Base-by-base conservation (phyloP, 2,797 vertebrate genomes). In the Enteromius paludinosus region DNA sequence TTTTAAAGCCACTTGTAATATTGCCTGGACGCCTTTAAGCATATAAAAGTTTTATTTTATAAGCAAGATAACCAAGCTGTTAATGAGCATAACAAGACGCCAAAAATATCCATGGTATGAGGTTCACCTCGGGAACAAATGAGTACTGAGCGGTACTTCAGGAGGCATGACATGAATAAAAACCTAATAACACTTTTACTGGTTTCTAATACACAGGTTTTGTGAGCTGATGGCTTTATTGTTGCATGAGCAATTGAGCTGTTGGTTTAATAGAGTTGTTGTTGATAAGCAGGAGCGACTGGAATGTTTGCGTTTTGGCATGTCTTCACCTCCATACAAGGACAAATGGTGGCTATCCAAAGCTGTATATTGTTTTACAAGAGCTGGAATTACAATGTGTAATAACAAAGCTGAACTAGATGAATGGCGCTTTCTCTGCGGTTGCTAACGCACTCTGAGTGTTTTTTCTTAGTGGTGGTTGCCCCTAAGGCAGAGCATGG, bases 181-280 rank as follows among this genome's bases (percentile, higher is more conserved):
- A 23, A 70, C 10, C 20, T 49, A 70, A 81, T 47, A 72, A 81
- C 20, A 35, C 9, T 49, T 81, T 81, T 81, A 81, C n/a, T 49
- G 38, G 35, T 47, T 65, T 79, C 45, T 61, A 23, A 80, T 4
- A 28, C 59, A 59, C 49, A 47, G 11, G 41, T 35, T 62, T 47
- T 62, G 38, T 23, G 76, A 69, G 56, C 45, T n/a, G 47, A 59
- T 15, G 7, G 52, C 70, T 82, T 75, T 75, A 82, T 43, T 82
- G 80, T 82, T 56, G 47, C 33, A 82, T 56, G 71, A 65, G 70
- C 79, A 81, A 74, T 54, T 66, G 45, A 82, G 71, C 47, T 43
- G 47, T 17, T 66, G 70, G 25, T 82, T 82, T 64, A 66, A 74
- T 35, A 68, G 69, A 70, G 72, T 69, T 61, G 49, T 65, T 54